Conservation (phyloP, 2,113 vertebrate species). For the Neogale vison region DNA sequence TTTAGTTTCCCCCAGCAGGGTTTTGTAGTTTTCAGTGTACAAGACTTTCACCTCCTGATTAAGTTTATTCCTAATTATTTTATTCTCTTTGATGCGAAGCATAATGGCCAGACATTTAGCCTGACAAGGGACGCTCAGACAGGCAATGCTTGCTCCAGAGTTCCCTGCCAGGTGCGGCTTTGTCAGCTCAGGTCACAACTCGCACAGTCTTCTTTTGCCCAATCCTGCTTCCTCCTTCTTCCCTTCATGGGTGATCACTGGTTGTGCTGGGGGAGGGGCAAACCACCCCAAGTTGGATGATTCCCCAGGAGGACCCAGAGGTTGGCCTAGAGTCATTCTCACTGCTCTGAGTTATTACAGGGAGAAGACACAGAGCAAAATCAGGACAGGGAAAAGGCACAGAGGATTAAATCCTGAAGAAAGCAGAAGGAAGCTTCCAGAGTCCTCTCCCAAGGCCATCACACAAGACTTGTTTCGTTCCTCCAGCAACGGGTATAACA, state of each 20-base stretch:
- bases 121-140: neutral
- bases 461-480: rapidly evolving
- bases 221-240: neutral
- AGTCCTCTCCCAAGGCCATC: rapidly evolving
- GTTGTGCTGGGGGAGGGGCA: too few species aligned
- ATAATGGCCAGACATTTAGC: too few species aligned
- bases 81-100: neutral
- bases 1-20: neutral
- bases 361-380: neutral
- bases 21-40: too few species aligned
- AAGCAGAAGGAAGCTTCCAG: neutral
- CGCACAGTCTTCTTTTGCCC: neutral
- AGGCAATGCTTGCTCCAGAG: neutral
- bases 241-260: neutral
- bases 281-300: neutral
- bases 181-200: neutral
- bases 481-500: neutral
- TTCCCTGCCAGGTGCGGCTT: neutral
- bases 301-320: neutral
- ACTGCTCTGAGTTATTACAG: neutral
- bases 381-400: neutral
- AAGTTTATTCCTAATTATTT: neutral
- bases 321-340: neutral
- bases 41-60: neutral
- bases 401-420: neutral